Base-by-base conservation (phyloP, 2,888 invertebrate species). In the Drosophila ezoana region DNA sequence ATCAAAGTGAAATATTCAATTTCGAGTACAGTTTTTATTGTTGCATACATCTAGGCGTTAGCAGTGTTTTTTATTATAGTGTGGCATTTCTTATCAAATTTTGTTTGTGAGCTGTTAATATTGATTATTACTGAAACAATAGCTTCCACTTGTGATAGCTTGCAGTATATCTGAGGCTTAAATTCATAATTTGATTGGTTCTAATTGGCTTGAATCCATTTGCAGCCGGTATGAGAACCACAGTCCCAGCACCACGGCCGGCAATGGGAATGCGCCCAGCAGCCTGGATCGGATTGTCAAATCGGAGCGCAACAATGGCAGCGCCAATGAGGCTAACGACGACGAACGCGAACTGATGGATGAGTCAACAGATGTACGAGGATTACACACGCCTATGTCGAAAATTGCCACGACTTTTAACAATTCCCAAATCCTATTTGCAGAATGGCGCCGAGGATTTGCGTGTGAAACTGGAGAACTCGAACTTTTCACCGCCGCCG, bases 401-500 rank as follows among this genome's bases (percentile, higher is more conserved):
- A 28, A 8, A 28, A 28, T 8, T 28, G 8, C 8, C 8, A 28
- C 28, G 8, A 8, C 28, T 8, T 28, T 28, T 28, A 8, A 28
- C 35, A 4, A 35, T 13, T 35, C 10, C 35, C 13, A 10, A 16
- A 6, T 13, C 4, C 4, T 8, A 28, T 43, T 54, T 11, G 0
- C 60, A 92, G 92, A 91, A 90, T 61, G 92, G 92, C 70, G 92
- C 94, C 93, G 76, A 93, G 95, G 96, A 96, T 93, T 94, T 96
- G 92, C 95, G 96, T 90, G 95, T 96, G 89, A 96, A 96, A 84
- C 92, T 93, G 79, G 93, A 92, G 90, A 92, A 93, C 74, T 91
- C 91, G 4, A 90, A 92, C 92, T 94, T 91, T 92, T 94, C 93
- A 92, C 94, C 94, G 85, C 93, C 94, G 57, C 94, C 94, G 68